Percentiles rank a stretch among this genome's conserved stretches.
Conservation (phyloP, 2,888 invertebrate species). For the Rhodophaea formosa region DNA sequence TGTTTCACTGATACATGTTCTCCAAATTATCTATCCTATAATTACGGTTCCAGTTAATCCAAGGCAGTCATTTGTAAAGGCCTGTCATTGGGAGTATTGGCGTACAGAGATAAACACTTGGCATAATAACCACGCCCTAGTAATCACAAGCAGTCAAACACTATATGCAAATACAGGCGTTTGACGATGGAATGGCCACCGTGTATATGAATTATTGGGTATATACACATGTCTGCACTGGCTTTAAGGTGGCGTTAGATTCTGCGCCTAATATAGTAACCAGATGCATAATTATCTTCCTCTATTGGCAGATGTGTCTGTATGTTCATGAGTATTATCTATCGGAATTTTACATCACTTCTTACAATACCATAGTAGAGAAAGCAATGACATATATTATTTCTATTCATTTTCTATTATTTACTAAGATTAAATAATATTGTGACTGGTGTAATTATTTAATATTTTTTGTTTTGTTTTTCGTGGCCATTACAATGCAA, state of each 20-base stretch:
- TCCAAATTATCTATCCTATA: background rate
- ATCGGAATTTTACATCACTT: no score
- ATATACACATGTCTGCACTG: background rate
- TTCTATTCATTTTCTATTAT: no score
- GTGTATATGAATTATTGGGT: background rate
- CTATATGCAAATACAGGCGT: conserved; percentile 3
- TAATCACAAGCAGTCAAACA: conserved; percentile 7
- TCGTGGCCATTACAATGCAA: no score
- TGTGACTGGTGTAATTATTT: no score
- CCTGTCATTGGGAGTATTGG: conserved; percentile 11
- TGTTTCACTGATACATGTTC: background rate
- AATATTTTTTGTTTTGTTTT: no score
- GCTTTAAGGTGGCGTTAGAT: background rate
- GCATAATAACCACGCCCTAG: conserved; percentile 11
- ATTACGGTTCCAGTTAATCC: conserved; percentile 4
- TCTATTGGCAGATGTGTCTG: no score
- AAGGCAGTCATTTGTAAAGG: background rate
- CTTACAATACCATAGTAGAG: no score
- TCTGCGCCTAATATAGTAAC: no score
- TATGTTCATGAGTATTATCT: no score
- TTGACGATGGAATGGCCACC: conserved; percentile 1
- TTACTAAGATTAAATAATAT: no score
- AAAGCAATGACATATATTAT: no score
- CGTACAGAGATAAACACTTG: conserved; percentile 12
- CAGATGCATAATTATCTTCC: no score